These are phyloP conservation scores for Platichthys stellatus DNA, from an alignment of 2,113 vertebrate genomes.

Conservation along the genomic window DNA sequence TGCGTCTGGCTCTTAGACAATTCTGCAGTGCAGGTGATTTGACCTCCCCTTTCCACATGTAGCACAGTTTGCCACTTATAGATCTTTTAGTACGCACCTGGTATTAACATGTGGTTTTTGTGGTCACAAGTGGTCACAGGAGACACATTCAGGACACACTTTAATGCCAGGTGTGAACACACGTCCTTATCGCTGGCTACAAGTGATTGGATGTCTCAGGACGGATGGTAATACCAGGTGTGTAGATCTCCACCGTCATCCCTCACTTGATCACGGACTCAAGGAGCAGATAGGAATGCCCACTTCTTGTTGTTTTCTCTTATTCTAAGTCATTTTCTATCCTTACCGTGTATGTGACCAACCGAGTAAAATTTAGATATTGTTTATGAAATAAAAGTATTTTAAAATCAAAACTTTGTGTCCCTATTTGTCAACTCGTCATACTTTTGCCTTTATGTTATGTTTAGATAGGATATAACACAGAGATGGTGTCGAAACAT, in stretches of 20 bases:
- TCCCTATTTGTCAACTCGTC: neutral
- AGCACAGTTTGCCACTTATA: slow-evolving; percentile 45
- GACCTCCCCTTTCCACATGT: slow-evolving; percentile 46
- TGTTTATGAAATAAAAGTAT: slow-evolving; percentile 82
- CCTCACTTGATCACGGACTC: slow-evolving; percentile 4
- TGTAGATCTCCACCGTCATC: slow-evolving; percentile 2
- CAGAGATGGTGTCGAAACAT: too few species aligned
- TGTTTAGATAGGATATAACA: neutral
- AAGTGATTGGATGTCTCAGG: too few species aligned
- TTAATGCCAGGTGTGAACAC: too few species aligned
- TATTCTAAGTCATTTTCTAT: slow-evolving; percentile 77
- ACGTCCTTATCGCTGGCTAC: too few species aligned
- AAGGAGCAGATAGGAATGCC: slow-evolving; percentile 52
- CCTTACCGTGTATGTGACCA: slow-evolving; percentile 71
- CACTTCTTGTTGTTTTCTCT: slow-evolving; percentile 65
- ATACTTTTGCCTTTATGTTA: neutral
- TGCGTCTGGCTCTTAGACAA: neutral
- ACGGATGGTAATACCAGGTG: neutral
- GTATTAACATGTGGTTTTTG: too few species aligned
- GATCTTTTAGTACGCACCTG: too few species aligned
- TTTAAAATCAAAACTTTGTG: slow-evolving; percentile 72
- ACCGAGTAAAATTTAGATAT: slow-evolving; percentile 72
- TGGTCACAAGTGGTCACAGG: too few species aligned
- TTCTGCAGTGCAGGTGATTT: neutral
- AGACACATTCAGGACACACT: too few species aligned